Evolutionary conservation across 2,113 vertebrate genomes (phyloP), one percentile per base, ranked within the genome.

Genomic region (Daubentonia madagascariensis): DNA sequence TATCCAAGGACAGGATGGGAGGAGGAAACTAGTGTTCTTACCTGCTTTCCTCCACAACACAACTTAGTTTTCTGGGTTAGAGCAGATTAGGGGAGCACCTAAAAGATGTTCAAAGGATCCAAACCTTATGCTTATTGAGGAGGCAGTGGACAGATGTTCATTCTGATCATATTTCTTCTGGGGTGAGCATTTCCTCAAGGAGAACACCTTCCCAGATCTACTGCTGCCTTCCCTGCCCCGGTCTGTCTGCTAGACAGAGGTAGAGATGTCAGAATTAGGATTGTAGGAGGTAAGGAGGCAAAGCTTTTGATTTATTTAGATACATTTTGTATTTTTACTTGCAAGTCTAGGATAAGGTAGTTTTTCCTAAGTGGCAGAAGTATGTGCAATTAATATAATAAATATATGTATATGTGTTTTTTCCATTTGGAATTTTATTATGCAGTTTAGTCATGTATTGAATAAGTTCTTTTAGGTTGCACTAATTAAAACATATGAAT

Each of bases 401-500:
- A 57, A n/a, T 92, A 4, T 81, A 6, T 80, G 1, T 94, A 20
- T 50, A 35, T 45, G 1, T 61, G 61, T 28, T 85, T 72, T 92
- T 95, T 70, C 28, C 50, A 72, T 81, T 89, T 89, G 59, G 32
- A 89, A 86, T 52, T 96, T 94, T 54, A 61, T 89, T 73, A 75
- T 88, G 25, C 45, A 87, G 6, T 83, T 88, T 28, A 54, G 25
- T 91, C 30, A 65, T 59, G 25, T 94, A 73, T 48, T 91, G 75
- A 91, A 37, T 95, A 91, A 70, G 4, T 85, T 88, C 32, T 94
- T 89, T 80, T 59, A 93, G 85, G 1, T 63, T 67, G 35, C 18
- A 78, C 5, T 65, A 81, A 94, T 52, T 81, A 59, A 85, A 90
- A 86, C 63, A 22, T 76, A 52, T 70, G 78, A 63, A 93, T 95